A percentile compares a stretch with the other conserved stretches of the same genome.
Conservation (phyloP, 2,888 invertebrate species). For the Himalopsyche kuldschensis region DNA sequence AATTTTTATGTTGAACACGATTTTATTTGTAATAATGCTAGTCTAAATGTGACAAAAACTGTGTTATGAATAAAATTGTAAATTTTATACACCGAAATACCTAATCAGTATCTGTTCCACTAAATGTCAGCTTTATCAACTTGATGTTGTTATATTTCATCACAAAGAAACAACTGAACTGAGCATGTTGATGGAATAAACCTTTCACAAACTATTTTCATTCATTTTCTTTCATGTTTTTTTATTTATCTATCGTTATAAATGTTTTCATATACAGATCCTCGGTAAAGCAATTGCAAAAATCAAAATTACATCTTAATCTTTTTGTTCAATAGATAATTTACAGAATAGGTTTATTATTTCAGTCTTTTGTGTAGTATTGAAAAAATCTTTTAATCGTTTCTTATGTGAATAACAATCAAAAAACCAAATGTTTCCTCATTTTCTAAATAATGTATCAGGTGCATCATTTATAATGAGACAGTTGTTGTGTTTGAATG, state of each 20-base stretch:
- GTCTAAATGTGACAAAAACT: neutral
- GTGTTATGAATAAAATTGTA: neutral
- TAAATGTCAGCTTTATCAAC: neutral
- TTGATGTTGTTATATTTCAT: neutral
- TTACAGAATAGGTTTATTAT: no score
- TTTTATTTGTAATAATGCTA: neutral
- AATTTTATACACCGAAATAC: neutral
- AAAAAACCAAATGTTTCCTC: no score
- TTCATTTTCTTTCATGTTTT: neutral
- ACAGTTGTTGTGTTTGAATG: no score
- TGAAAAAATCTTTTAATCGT: no score
- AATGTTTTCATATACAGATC: neutral
- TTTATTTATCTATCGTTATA: neutral
- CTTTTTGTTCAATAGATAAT: no score
- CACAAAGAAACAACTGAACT: constrained; percentile 1
- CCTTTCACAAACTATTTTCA: neutral
- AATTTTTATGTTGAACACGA: neutral
- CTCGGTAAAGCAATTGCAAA: no score
- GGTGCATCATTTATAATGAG: no score
- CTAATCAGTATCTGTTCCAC: neutral
- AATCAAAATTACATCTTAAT: no score
- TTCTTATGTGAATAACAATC: no score
- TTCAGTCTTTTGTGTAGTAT: no score
- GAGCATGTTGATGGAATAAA: neutral
- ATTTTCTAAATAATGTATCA: no score